Evolutionary conservation across 2,888 invertebrate genomes (phyloP), one percentile per base, ranked within the genome.

Genomic region (Ectobius pallidus): DNA sequence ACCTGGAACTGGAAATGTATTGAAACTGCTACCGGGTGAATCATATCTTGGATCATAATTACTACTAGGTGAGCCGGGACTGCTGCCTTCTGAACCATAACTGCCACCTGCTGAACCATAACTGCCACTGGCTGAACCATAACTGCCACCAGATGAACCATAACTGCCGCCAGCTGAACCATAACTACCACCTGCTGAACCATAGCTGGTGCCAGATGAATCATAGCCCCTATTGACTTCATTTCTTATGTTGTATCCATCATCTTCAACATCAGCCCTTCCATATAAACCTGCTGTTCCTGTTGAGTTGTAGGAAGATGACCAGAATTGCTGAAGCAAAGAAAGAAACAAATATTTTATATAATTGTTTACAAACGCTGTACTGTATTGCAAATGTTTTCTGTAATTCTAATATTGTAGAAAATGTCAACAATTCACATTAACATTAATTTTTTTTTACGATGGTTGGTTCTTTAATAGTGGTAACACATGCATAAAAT

Each of bases 1-100:
- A 25, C 80, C 83, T 3, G 85, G 84, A 22, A 85, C 82, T 1
- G 86, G 85, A 71, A 82, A 81, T 3, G 85, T 84, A 27, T 84
- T 83, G 76, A 85, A 87, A 77, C 84, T 87, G 74, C 84, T 84
- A 1, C 83, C 82, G 76, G 3, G 81, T 80, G 63, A 44, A 16
- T 63, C 62, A 22, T 61, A 72, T 16, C 70, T 42, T n/a, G n/a
- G n/a, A n/a, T n/a, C n/a, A n/a, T n/a, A n/a, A n/a, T n/a, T n/a
- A n/a, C n/a, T n/a, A n/a, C n/a, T 46, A 6, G 25, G n/a, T 6
- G 52, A 46, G 7, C 22, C 32, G n/a, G 25, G 30, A 7, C 30
- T 69, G 32, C 32, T 42, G 20, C 58, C 25, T 25, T 18, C 55
- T n/a, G n/a, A 27, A 16, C n/a, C n/a, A n/a, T n/a, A n/a, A n/a